phyloP scores from a whole-genome alignment of 1,140 invertebrate species.

The Temnothorax longispinosus region DNA sequence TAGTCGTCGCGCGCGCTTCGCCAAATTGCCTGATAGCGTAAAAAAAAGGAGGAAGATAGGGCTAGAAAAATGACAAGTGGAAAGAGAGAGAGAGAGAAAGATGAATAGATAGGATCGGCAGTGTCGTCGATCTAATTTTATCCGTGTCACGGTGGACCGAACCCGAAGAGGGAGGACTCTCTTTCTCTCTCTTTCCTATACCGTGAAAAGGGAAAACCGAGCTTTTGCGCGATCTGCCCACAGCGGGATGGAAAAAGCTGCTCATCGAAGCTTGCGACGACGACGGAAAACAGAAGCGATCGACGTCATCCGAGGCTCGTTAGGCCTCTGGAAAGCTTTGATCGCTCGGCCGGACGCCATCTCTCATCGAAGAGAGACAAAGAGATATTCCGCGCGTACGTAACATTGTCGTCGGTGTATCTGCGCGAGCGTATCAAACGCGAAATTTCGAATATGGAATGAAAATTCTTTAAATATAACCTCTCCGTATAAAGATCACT shows the following conservation, averaged over 20 bases:
- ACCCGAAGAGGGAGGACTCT: constrained; percentile 52
- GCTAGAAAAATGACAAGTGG: constrained; percentile 50
- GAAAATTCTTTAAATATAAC: not conserved
- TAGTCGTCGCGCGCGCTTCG: constrained; percentile 1
- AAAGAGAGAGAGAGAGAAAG: not conserved
- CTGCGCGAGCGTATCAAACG: constrained; percentile 21
- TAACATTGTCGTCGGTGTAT: constrained; percentile 20
- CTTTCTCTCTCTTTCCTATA: constrained; percentile 46
- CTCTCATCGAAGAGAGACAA: constrained; percentile 75
- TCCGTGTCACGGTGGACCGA: constrained; percentile 64
- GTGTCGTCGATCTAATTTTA: constrained; percentile 73
- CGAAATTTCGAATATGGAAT: constrained; percentile 35
- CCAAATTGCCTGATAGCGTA: constrained; percentile 37
- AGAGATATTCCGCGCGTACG: constrained; percentile 62
- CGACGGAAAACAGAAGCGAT: constrained; percentile 77
- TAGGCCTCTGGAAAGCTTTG: constrained; percentile 80
- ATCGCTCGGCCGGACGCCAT: constrained; percentile 78
- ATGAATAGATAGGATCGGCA: constrained; percentile 65
- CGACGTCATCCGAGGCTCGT: constrained; percentile 78
- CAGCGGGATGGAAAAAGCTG: constrained; percentile 75
- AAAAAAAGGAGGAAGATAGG: not conserved
- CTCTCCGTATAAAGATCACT: not conserved
- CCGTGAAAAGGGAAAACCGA: constrained; percentile 67
- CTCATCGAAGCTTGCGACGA: constrained; percentile 77
- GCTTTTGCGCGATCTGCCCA: constrained; percentile 67